Conservation (phyloP, 2,797 vertebrate species). For the Echeneis naucrates region DNA sequence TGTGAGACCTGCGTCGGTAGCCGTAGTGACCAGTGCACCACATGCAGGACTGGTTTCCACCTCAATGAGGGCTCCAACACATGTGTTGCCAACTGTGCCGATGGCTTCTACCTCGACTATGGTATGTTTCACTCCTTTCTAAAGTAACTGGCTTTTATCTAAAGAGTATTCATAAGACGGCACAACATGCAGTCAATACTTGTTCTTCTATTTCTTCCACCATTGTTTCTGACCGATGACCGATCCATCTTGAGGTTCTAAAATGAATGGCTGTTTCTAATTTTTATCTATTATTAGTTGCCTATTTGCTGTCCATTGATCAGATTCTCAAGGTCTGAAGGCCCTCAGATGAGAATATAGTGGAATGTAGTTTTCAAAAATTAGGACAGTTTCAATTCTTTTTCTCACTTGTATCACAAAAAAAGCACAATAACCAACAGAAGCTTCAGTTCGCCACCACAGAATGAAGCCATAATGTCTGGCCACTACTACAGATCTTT, state of each 20-base stretch:
- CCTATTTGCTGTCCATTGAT: constrained; percentile 1
- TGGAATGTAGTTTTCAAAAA: constrained; percentile 1
- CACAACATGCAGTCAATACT: background rate
- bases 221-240: background rate
- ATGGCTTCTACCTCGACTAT: constrained; percentile 90
- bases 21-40: constrained; percentile 93
- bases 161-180: background rate
- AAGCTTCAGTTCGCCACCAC: constrained; percentile 13
- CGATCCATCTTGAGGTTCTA: background rate
- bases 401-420: constrained; percentile 19
- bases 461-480: constrained; percentile 39
- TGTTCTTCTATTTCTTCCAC: background rate
- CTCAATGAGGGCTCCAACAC: constrained; percentile 92
- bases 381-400: background rate
- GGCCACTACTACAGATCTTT: constrained; percentile 27
- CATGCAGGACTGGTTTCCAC: constrained; percentile 93
- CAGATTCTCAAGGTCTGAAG: constrained; percentile 4
- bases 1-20: constrained; percentile 95
- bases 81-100: constrained; percentile 90
- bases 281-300: constrained; percentile 9
- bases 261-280: background rate
- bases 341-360: background rate
- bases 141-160: background rate
- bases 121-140: constrained; percentile 57
- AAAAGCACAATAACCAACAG: constrained; percentile 7